Base-by-base conservation (phyloP, 2,888 invertebrate species). In the Drosophila hamatofila region DNA sequence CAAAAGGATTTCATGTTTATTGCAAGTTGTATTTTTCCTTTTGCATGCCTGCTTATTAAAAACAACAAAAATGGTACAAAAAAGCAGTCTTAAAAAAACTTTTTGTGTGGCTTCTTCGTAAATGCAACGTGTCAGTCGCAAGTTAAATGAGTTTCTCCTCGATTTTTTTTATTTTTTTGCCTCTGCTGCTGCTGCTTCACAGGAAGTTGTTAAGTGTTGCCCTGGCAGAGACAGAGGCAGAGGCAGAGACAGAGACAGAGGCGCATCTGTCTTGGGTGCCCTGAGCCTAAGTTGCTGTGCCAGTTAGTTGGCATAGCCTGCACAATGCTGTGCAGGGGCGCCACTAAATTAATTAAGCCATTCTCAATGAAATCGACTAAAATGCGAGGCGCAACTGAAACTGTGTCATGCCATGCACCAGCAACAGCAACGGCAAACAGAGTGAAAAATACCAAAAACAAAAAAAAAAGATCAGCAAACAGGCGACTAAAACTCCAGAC, bases 341-440 rank as follows among this genome's bases (percentile, higher is more conserved):
- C 73, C 78, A 77, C 80, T 66, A 91, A 90, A 91, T 91, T 91
- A 91, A 91, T 91, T 91, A 91, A 91, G 90, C 81, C 89, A 89
- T 91, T 91, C 78, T 86, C 86, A 90, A 91, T 91, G 88, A 88
- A 88, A 91, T 90, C 91, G 78, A 83, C 72, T 73, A 68, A 88
- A 72, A 78, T 75, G 72, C 65, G 65, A 75, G 78, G 78, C 71
- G 72, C 67, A 84, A 80, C 72, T 68, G 72, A 78, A 84, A 81
- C 81, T 80, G 75, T 76, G 73, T 72, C 71, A 75, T 52, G 67
- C 72, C 56, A 71, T 70, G 73, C 61, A 42, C 44, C 51, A 63
- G 52, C 37, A 30, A 3, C 16, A 44, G 60, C 69, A 83, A 3
- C 41, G 59, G 54, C 18, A 39, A 39, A 21, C 12, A 35, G 9